These are phyloP conservation scores for Cheilosia urbana DNA, from an alignment of 2,888 invertebrate genomes.

Conservation along the genomic window DNA sequence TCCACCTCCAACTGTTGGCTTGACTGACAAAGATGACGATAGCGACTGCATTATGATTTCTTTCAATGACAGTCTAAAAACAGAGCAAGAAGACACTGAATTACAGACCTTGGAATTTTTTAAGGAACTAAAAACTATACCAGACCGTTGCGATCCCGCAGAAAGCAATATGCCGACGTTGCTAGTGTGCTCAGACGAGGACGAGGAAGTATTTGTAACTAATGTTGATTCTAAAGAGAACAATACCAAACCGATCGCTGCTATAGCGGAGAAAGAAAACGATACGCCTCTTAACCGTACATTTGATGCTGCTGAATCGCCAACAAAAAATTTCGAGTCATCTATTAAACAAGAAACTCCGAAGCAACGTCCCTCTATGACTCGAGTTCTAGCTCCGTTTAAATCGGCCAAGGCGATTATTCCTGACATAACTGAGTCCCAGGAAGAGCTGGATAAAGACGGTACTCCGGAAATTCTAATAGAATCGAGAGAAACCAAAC, in stretches of 20 bases:
- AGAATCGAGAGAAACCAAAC: conserved; percentile 63
- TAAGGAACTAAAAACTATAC: not conserved
- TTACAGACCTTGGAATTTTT: not conserved
- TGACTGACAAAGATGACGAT: conserved; percentile 36
- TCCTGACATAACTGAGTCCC: conserved; percentile 38
- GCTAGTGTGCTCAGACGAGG: conserved; percentile 74
- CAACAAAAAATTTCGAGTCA: conserved; percentile 51
- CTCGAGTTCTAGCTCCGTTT: conserved; percentile 78
- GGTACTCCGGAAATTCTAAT: conserved; percentile 32
- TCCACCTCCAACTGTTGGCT: not conserved
- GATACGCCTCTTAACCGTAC: not conserved
- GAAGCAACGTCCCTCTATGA: conserved; percentile 49
- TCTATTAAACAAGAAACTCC: conserved; percentile 23
- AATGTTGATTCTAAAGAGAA: not conserved
- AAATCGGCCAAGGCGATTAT: conserved; percentile 59
- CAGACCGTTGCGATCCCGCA: conserved; percentile 5
- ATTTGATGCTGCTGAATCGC: conserved; percentile 37
- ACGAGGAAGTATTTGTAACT: not conserved
- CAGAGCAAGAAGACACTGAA: conserved; percentile 12
- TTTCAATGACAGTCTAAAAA: conserved; percentile 38
- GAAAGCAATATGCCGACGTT: conserved; percentile 78
- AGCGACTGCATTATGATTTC: conserved; percentile 69
- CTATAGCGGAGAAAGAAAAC: conserved; percentile 15
- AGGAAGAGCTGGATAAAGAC: conserved; percentile 16
- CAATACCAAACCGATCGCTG: conserved; percentile 29